A percentile compares a stretch with the other conserved stretches of the same genome.
These are phyloP conservation scores for Ophion ellenae DNA, from an alignment of 2,888 invertebrate genomes.

Conservation along the genomic window DNA sequence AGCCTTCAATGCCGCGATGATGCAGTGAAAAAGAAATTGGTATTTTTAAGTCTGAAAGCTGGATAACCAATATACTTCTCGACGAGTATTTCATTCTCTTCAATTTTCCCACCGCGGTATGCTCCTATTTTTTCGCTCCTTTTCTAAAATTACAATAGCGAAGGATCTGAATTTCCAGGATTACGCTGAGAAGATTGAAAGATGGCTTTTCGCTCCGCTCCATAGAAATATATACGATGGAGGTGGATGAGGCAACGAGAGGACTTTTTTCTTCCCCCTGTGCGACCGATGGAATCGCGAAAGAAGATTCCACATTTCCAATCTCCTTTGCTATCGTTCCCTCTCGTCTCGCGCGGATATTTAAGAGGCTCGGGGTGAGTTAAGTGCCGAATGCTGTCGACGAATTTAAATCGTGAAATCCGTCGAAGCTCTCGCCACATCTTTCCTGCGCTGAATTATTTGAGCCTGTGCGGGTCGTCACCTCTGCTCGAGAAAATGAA, in stretches of 20 bases:
- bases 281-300: slow-evolving; percentile 35
- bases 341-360: slow-evolving; percentile 33
- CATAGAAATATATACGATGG: slow-evolving; percentile 2
- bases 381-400: slow-evolving; percentile 64
- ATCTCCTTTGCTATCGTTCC: slow-evolving; percentile 14
- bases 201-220: slow-evolving; percentile 24
- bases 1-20: no score
- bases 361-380: slow-evolving; percentile 47
- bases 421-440: slow-evolving; percentile 7
- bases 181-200: slow-evolving; percentile 29
- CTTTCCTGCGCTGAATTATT: neutral
- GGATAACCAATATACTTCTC: neutral
- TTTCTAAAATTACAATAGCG: slow-evolving; percentile 2
- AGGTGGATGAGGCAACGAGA: neutral
- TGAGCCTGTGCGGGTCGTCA: slow-evolving; percentile 36
- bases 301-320: slow-evolving; percentile 36
- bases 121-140: slow-evolving; percentile 6
- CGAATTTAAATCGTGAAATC: slow-evolving; percentile 64
- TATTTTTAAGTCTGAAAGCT: no score
- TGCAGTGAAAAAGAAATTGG: no score
- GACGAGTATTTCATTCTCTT: slow-evolving; percentile 20
- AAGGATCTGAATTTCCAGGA: slow-evolving; percentile 26
- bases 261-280: slow-evolving; percentile 3
- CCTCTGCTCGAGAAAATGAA: slow-evolving; percentile 27
- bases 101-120: neutral